These are phyloP conservation scores for Atta colombica DNA, from an alignment of 1,140 invertebrate species.

Conservation along the genomic window DNA sequence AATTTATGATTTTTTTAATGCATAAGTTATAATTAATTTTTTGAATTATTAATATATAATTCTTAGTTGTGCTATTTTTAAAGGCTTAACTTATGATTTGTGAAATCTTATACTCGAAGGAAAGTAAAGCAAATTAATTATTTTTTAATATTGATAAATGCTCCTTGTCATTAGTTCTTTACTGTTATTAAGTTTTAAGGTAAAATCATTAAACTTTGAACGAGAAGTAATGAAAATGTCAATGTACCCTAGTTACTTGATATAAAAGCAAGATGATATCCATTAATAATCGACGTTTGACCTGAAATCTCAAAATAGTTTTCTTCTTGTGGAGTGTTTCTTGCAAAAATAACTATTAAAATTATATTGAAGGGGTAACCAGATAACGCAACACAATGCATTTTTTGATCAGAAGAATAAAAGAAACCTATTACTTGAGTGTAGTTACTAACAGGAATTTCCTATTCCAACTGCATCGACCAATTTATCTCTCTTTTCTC, in stretches of 20 bases:
- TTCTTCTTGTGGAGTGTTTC: not conserved
- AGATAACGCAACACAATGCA: not conserved
- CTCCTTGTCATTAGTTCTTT: not conserved
- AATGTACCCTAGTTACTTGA: not conserved
- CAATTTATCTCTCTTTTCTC: slow-evolving; percentile 12
- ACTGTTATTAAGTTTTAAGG: not conserved
- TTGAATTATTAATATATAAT: not conserved
- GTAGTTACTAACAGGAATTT: slow-evolving; percentile 11
- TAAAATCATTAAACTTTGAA: not conserved
- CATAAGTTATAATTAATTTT: not conserved
- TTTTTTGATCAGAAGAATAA: slow-evolving; percentile 3
- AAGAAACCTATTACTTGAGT: slow-evolving; percentile 1
- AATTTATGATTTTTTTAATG: slow-evolving; percentile 1
- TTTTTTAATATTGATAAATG: not conserved
- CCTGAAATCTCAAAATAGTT: slow-evolving; percentile 1
- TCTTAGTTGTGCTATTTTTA: not conserved
- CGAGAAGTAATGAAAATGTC: slow-evolving; percentile 11
- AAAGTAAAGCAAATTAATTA: not conserved
- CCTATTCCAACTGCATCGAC: not conserved
- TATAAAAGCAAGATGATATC: not conserved
- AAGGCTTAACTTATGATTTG: not conserved
- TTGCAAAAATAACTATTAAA: slow-evolving; percentile 8
- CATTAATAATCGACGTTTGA: slow-evolving; percentile 53
- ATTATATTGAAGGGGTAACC: slow-evolving; percentile 23
- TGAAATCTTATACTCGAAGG: not conserved